Evolutionary conservation across 2,113 vertebrate species (phyloP).

Genomic region (Mustelus asterias): DNA sequence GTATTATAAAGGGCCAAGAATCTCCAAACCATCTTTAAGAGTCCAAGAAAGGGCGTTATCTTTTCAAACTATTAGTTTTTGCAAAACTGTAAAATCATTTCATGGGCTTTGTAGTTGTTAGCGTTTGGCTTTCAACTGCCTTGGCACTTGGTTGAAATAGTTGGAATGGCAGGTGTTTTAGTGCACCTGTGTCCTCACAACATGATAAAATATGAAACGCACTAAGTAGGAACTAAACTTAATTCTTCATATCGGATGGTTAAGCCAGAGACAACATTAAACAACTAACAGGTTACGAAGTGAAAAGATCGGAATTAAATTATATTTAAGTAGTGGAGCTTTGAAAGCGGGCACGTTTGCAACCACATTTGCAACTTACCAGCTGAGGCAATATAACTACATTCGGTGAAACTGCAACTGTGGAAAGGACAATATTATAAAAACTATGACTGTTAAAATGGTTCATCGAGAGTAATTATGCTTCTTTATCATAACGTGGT

Average conservation of each 20-base stretch:
- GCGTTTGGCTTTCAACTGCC: not conserved
- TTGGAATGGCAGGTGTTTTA: slow-evolving; percentile 1
- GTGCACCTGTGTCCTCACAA: slow-evolving; percentile 17
- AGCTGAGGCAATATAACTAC: not conserved
- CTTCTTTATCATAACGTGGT: not conserved
- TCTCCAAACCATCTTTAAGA: too few relatives aligned
- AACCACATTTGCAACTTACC: not conserved
- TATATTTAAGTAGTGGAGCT: not conserved
- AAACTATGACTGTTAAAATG: not conserved
- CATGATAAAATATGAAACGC: not conserved
- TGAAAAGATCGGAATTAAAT: not conserved
- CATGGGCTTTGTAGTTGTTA: not conserved
- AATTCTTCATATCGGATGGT: not conserved
- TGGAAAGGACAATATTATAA: not conserved
- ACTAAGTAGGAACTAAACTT: not conserved
- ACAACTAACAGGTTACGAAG: not conserved
- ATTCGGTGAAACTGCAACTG: not conserved
- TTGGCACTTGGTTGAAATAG: not conserved
- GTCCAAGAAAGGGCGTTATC: not conserved
- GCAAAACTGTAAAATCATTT: not conserved
- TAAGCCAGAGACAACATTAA: not conserved
- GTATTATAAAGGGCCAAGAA: not conserved
- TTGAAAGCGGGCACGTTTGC: not conserved
- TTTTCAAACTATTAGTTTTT: slow-evolving; percentile 40
- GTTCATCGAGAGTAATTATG: not conserved